These are phyloP conservation scores for Perognathus longimembris DNA, from an alignment of 2,113 vertebrate genomes.

Conservation along the genomic window DNA sequence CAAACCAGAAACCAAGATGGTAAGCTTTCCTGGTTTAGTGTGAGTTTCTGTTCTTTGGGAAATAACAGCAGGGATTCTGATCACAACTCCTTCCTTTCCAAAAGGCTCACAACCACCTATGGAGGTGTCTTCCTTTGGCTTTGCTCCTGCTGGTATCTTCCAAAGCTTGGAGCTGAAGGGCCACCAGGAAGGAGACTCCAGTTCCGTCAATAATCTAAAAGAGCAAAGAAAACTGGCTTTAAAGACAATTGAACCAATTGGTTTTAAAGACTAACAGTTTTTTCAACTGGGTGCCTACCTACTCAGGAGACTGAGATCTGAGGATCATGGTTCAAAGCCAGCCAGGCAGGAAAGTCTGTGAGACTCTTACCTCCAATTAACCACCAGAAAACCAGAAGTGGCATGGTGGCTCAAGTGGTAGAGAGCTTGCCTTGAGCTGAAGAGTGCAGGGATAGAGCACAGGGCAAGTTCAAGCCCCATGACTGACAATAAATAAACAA, in stretches of 20 bases:
- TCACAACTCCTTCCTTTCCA: constrained; percentile 86
- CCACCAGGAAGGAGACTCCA: constrained; percentile 97
- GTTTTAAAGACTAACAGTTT: neutral
- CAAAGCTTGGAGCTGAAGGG: constrained; percentile 92
- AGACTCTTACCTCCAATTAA: too few relatives aligned
- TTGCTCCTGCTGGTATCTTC: constrained; percentile 86
- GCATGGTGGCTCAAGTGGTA: too few relatives aligned
- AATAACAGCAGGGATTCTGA: constrained; percentile 91
- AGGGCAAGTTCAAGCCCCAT: too few relatives aligned
- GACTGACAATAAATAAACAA: too few relatives aligned
- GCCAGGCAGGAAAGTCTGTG: too few relatives aligned
- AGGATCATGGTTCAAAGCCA: too few relatives aligned
- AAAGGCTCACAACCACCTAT: constrained; percentile 48
- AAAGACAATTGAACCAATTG: neutral
- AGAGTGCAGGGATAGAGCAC: too few relatives aligned
- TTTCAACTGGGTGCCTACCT: too few relatives aligned
- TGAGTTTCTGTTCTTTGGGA: constrained; percentile 86
- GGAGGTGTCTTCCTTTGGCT: constrained; percentile 73
- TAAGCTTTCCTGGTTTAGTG: constrained; percentile 89
- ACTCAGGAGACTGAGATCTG: too few relatives aligned
- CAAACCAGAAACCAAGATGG: constrained; percentile 89
- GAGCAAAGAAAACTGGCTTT: neutral
- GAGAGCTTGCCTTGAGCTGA: too few relatives aligned
- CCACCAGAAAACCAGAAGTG: too few relatives aligned
- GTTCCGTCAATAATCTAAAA: constrained; percentile 91